Percentiles rank a stretch among this genome's conserved stretches.
These are phyloP conservation scores for Lucifuga dentata DNA, from an alignment of 2,113 vertebrate genomes.

Conservation along the genomic window DNA sequence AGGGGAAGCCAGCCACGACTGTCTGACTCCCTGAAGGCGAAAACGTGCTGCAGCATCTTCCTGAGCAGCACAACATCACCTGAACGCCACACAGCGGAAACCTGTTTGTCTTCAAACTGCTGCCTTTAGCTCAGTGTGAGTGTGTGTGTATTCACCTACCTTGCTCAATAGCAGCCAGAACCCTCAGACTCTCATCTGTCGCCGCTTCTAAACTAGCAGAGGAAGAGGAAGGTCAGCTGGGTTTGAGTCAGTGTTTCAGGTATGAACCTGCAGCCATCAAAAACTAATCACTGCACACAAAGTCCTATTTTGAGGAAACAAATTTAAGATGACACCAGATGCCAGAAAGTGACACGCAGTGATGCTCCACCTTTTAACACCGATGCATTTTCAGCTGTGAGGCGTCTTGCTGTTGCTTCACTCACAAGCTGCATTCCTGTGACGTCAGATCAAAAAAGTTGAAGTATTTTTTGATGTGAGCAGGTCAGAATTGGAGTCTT, in stretches of 20 bases:
- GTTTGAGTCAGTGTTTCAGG: background rate
- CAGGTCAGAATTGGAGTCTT: too few relatives aligned
- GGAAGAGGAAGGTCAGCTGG: conserved; percentile 11
- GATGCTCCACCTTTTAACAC: too few relatives aligned
- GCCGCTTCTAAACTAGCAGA: conserved; percentile 78
- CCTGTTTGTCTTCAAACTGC: background rate
- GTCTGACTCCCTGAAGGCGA: conserved; percentile 85
- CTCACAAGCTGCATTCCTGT: too few relatives aligned
- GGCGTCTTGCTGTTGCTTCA: too few relatives aligned
- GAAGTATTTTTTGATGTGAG: too few relatives aligned
- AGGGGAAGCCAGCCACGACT: conserved; percentile 86
- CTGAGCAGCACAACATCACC: conserved; percentile 83
- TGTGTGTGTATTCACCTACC: conserved; percentile 81
- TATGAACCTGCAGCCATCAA: too few relatives aligned
- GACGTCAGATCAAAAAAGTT: too few relatives aligned
- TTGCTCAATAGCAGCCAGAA: conserved; percentile 84
- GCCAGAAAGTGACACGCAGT: too few relatives aligned
- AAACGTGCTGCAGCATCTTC: conserved; percentile 76
- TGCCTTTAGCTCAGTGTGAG: conserved; percentile 2
- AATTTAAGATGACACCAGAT: too few relatives aligned
- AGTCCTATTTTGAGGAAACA: too few relatives aligned
- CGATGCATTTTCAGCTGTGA: too few relatives aligned
- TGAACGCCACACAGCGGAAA: conserved; percentile 43
- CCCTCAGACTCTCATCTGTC: conserved; percentile 84
- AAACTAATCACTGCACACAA: too few relatives aligned